Base-by-base conservation (phyloP, 2,888 invertebrate genomes). In the Netelia virgata region DNA sequence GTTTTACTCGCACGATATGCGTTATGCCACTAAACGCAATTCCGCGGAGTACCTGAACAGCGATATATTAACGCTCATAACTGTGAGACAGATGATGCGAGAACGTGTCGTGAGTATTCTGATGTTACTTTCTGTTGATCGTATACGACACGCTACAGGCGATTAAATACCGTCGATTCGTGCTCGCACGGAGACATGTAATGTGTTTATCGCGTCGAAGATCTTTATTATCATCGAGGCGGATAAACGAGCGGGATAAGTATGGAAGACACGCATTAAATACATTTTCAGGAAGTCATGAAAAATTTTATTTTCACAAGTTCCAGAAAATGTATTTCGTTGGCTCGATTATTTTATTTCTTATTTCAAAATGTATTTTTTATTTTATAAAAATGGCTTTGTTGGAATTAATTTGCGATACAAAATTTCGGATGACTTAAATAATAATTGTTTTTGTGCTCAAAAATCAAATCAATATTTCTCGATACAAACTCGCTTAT, bases 1-100 rank as follows among this genome's bases (percentile, higher is more conserved):
- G 43, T 55, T 55, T 23, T 43, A 43, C 57, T 55, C 66, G 57
- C 23, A 50, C 20, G n/a, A 68, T 61, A 61, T 28, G 61, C 61
- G 14, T 23, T 11, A 28, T 61, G 28, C 16, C 14, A 61, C 14
- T 61, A 16, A 28, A 61, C 11, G 14, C 1, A 14, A n/a, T 10
- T 61, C 28, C 23, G 14, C 28, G 28, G 61, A 61, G 61, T 5
- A 23, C 23, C 28, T 11, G 28, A 3, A 8, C 61, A 10, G 14
- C 10, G 61, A n/a, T 61, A 23, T 11, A 28, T 61, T 61, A 23
- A 3, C 6, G 28, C 10, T 61, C n/a, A n/a, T 10, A n/a, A 61
- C 6, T 14, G 28, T 23, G 61, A 3, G 61, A 28, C 14, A 36
- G 61, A 28, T 61, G 28, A 61, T 20, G 20, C 2, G 59, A 59